A percentile compares a stretch with the other conserved stretches of the same genome.
Conservation (phyloP, 2,888 invertebrate genomes). For the Acrocera orbiculus region DNA sequence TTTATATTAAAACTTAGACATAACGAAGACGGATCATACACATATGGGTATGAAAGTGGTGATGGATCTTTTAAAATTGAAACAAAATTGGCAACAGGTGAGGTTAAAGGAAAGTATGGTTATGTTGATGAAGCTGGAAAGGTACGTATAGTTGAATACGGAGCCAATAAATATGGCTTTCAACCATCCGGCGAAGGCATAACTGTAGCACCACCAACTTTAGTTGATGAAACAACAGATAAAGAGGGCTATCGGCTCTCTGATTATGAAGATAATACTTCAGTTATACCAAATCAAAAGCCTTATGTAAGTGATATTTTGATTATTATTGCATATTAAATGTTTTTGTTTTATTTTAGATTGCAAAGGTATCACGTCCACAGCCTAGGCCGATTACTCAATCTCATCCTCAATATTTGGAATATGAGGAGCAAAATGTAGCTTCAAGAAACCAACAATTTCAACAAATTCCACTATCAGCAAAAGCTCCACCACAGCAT, state of each 20-base stretch:
- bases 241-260: constrained; percentile 25
- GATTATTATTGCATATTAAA: no score
- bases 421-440: constrained; percentile 23
- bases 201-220: constrained; percentile 47
- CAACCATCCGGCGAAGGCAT: constrained; percentile 75
- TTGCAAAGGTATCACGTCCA: constrained; percentile 19
- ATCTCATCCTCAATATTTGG: constrained; percentile 24
- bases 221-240: constrained; percentile 36
- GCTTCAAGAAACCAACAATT: constrained; percentile 20
- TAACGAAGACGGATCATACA: constrained; percentile 80
- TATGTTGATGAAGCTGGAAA: constrained; percentile 70
- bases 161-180: constrained; percentile 75
- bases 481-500: constrained; percentile 22
- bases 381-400: constrained; percentile 18
- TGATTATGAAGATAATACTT: constrained; percentile 31
- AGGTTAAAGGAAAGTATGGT: constrained; percentile 80
- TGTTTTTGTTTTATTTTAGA: no score
- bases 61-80: constrained; percentile 84
- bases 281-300: constrained; percentile 22
- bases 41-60: constrained; percentile 74
- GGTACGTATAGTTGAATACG: constrained; percentile 71
- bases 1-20: constrained; percentile 36
- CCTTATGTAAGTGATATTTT: constrained; percentile 20
- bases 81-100: constrained; percentile 62
- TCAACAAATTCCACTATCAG: constrained; percentile 10